These are phyloP conservation scores for Pachyramphus minor DNA, from an alignment of 2,113 vertebrate genomes.

Conservation along the genomic window DNA sequence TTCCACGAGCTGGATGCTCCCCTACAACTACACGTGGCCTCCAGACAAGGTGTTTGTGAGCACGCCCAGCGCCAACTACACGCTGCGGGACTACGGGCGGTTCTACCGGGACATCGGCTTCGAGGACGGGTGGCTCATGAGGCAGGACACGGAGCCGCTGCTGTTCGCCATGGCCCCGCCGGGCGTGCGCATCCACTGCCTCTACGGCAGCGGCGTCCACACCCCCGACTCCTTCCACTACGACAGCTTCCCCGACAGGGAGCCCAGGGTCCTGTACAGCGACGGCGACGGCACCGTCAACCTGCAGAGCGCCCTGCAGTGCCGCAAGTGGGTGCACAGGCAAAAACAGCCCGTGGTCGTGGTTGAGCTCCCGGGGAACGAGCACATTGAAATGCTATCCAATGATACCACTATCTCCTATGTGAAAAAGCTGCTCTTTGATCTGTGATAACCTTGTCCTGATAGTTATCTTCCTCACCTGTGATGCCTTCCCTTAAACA, in stretches of 20 bases:
- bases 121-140: conserved; percentile 90
- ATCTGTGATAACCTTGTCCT: conserved; percentile 58
- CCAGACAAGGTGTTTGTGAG: conserved; percentile 82
- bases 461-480: conserved; percentile 4
- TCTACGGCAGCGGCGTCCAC: conserved; percentile 84
- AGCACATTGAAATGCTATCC: conserved; percentile 90
- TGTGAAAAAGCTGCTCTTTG: conserved; percentile 84
- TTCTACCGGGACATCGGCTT: conserved; percentile 89
- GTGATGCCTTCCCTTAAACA: conserved; percentile 48
- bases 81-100: conserved; percentile 79
- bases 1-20: conserved; percentile 91
- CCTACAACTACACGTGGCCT: conserved; percentile 88
- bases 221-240: conserved; percentile 85
- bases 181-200: conserved; percentile 85
- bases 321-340: conserved; percentile 77
- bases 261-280: conserved; percentile 81
- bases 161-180: conserved; percentile 77
- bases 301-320: conserved; percentile 83
- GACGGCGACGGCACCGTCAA: conserved; percentile 96
- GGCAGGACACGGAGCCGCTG: conserved; percentile 85
- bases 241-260: conserved; percentile 84
- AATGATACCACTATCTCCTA: conserved; percentile 86
- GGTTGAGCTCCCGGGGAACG: conserved; percentile 81
- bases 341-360: conserved; percentile 81
- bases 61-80: conserved; percentile 90